A percentile compares a stretch with the other conserved stretches of the same genome.
These are phyloP conservation scores for Lordiphosa fenestrarum DNA, from an alignment of 2,888 invertebrate species.

Conservation along the genomic window DNA sequence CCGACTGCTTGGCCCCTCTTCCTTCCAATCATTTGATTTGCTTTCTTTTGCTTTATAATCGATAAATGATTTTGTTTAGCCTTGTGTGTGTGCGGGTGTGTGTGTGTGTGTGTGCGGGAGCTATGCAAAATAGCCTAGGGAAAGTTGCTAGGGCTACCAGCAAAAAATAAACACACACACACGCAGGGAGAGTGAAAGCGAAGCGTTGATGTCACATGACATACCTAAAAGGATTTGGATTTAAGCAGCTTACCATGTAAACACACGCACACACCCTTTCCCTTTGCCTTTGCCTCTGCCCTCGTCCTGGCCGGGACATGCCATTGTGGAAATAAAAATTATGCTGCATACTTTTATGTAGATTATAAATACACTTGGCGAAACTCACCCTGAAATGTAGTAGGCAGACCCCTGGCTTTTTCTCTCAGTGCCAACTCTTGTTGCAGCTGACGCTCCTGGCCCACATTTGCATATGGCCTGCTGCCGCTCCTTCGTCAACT, in stretches of 20 bases:
- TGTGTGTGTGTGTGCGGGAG: constrained; percentile 13
- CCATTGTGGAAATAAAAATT: constrained; percentile 21
- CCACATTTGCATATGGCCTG: constrained; percentile 42
- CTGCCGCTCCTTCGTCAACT: no score
- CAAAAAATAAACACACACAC: constrained; percentile 17
- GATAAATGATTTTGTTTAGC: constrained; percentile 69
- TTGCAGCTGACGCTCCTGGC: constrained; percentile 52
- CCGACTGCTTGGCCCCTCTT: neutral
- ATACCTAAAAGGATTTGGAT: constrained; percentile 67
- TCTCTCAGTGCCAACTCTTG: constrained; percentile 5
- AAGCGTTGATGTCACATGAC: constrained; percentile 53
- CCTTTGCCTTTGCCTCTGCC: neutral
- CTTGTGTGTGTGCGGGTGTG: constrained; percentile 34
- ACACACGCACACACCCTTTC: constrained; percentile 29
- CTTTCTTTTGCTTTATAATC: constrained; percentile 44
- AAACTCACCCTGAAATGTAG: constrained; percentile 14
- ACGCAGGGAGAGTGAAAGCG: constrained; percentile 8
- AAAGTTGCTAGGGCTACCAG: constrained; percentile 34
- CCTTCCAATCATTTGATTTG: constrained; percentile 26
- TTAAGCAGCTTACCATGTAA: constrained; percentile 67
- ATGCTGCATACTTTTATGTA: constrained; percentile 63
- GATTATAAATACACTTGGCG: constrained; percentile 45
- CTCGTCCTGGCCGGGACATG: neutral
- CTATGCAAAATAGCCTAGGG: constrained; percentile 60
- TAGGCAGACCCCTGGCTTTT: constrained; percentile 1